Conservation (phyloP, 2,113 vertebrate species). For the Cyprinodon brontotheroides region DNA sequence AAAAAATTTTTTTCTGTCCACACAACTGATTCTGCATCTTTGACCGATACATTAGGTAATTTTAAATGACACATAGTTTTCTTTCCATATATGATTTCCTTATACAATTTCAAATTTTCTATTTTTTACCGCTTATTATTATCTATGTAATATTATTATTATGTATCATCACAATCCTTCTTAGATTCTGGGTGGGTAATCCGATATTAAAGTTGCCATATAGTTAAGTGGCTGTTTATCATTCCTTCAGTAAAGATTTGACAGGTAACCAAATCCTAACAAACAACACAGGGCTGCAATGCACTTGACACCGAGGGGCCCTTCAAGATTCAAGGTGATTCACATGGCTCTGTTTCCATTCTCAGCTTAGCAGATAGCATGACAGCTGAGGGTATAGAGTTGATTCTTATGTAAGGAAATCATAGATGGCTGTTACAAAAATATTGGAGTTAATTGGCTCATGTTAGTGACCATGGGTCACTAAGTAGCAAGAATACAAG, state of each 20-base stretch:
- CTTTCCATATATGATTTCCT: background rate
- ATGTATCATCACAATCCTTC: background rate
- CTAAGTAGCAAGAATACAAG: conserved; percentile 5
- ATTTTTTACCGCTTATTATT: conserved; percentile 12
- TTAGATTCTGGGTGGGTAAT: background rate
- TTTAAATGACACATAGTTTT: conserved; percentile 1
- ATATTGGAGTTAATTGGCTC: conserved; percentile 38
- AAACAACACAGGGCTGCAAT: conserved; percentile 59
- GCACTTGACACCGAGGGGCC: conserved; percentile 74
- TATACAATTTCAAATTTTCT: background rate
- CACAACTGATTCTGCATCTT: background rate
- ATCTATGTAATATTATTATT: background rate
- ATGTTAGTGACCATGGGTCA: conserved; percentile 16
- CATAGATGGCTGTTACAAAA: conserved; percentile 29
- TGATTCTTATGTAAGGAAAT: conserved; percentile 46
- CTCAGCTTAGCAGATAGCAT: conserved; percentile 55
- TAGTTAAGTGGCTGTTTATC: conserved; percentile 53
- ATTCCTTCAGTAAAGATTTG: conserved; percentile 61
- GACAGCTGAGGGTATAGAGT: conserved; percentile 27
- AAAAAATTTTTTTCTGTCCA: conserved; percentile 26
- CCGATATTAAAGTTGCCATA: conserved; percentile 31
- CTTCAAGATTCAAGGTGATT: conserved; percentile 48
- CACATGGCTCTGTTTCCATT: conserved; percentile 68
- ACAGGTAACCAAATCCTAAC: conserved; percentile 74
- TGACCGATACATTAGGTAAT: conserved; percentile 1